Base-by-base conservation (phyloP, 2,888 invertebrate species). In the Pachydiplax longipennis region DNA sequence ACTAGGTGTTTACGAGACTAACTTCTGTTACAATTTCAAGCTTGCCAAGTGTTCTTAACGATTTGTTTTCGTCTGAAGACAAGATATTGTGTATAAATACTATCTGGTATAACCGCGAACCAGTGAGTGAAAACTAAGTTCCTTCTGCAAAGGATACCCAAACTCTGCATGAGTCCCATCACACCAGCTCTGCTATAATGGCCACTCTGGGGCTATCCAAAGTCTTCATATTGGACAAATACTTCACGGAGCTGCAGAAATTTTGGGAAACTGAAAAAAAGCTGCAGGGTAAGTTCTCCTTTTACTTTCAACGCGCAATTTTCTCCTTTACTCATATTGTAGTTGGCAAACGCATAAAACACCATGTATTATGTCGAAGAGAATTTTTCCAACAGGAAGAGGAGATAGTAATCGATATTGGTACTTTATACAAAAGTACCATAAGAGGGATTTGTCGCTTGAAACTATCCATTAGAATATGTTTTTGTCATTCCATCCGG, bases 201-300 rank as follows among this genome's bases (percentile, higher is more conserved):
- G 98, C 98, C 96, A 98, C 98, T 95, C 96, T 98, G 95, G 98
- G 98, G 95, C 97, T 98, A 93, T 98, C 98, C 94, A 98, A 98
- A 96, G 98, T 98, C 95, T 98, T 98, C 96, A 98, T 98, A 94
- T 96, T 98, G 96, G 98, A 98, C 96, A 98, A 98, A 95, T 98
- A 98, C 95, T 98, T 98, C 95, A 98, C 98, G 92, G 98, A 98
- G 95, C 96, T 99, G 94, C 98, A 98, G 94, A 98, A 98, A 95
- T 98, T 98, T 95, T 98, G 98, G 98, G 98, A 98, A 95, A 98
- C 98, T 92, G 99, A 99, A 95, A 98, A 98, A 95, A 98, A 98
- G 95, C 95, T 98, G 94, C 97, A 98, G 97, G 99, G 99, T 98
- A 96, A 96, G 92, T 82, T 80, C 5, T 15, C 22, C 10, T n/a